Evolutionary conservation across 2,113 vertebrate genomes (phyloP), one percentile per base, ranked within the genome.

Genomic region (Marcusenius ussheri): DNA sequence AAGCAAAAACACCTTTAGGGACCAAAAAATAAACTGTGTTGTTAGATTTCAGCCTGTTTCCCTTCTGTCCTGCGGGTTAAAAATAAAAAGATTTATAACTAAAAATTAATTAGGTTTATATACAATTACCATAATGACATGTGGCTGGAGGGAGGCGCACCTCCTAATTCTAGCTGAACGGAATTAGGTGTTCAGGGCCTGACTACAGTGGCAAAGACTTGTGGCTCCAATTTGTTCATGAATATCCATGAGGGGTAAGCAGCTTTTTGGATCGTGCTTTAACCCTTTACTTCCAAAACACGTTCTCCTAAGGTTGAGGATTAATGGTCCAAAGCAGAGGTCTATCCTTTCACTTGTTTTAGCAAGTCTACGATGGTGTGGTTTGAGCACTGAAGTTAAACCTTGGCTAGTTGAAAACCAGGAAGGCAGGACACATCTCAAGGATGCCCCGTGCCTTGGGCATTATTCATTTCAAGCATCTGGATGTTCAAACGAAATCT

Each of bases 71-170:
- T 85, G 24, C 1, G 24, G 83, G 45, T 86, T 86, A 86, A 49
- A 27, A 27, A 80, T 49, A 86, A 50, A 86, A 86, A 86, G 21
- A 86, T 85, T 10, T 15, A 31, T n/a, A 50, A 49, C 42, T 86
- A 86, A 86, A 49, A 27, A 47, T 11, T 49, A 31, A 86, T 86
- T 80, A 80, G 74, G 74, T 42, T 80, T 80, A 86, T 86, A 50
- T 85, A 49, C 83, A 86, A 80, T 42, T 42, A 80, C 35, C 74
- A 47, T 27, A 24, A 86, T 50, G 45, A 27, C 46, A n/a, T 27
- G 47, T 24, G 27, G 45, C 45, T 27, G 46, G 83, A 27, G 47
- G 83, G 21, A 86, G 11, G 3, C 11, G 24, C 50, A 31, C 47
- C 21, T 6, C 21, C 9, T 27, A 47, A 50, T 86, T 47, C 24